Conservation (phyloP, 2,797 vertebrate genomes). For the Urophycis tenuis region DNA sequence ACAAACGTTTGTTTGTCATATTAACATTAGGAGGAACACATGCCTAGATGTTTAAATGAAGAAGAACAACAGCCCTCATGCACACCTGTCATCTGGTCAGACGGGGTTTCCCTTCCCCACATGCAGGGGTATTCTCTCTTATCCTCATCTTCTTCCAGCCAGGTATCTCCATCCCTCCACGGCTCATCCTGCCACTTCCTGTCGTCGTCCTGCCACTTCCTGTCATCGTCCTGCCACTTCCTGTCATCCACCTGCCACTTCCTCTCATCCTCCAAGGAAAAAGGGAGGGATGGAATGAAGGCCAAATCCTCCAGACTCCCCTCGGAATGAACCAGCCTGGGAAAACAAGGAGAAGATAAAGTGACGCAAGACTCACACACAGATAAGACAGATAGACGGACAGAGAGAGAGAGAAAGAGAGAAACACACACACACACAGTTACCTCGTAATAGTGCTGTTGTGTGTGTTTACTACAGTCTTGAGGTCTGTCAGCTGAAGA, state of each 20-base stretch:
- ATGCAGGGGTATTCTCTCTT: conserved; percentile 31
- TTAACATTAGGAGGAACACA: neutral
- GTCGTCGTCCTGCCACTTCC: conserved; percentile 22
- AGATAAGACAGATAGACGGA: conserved; percentile 5
- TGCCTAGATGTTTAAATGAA: neutral
- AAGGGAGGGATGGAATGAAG: conserved; percentile 69
- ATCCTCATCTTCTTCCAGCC: conserved; percentile 29
- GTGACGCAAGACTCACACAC: neutral
- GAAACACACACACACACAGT: conserved; percentile 22
- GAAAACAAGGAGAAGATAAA: conserved; percentile 4
- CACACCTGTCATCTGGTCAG: conserved; percentile 70
- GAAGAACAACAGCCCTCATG: neutral
- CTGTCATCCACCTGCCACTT: conserved; percentile 19
- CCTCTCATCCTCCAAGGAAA: conserved; percentile 33
- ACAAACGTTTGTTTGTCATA: neutral
- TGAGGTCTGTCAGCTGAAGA: conserved; percentile 89
- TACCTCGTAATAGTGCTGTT: conserved; percentile 92
- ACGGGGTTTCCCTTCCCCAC: conserved; percentile 45
- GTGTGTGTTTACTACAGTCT: conserved; percentile 86
- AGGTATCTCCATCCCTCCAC: conserved; percentile 30
- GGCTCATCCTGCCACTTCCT: conserved; percentile 34
- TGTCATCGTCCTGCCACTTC: conserved; percentile 40
- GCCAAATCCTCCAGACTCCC: conserved; percentile 87
- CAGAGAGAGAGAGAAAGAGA: neutral
- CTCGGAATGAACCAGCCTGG: conserved; percentile 87